Conservation (phyloP, 2,113 vertebrate genomes). For the Galbula dea region DNA sequence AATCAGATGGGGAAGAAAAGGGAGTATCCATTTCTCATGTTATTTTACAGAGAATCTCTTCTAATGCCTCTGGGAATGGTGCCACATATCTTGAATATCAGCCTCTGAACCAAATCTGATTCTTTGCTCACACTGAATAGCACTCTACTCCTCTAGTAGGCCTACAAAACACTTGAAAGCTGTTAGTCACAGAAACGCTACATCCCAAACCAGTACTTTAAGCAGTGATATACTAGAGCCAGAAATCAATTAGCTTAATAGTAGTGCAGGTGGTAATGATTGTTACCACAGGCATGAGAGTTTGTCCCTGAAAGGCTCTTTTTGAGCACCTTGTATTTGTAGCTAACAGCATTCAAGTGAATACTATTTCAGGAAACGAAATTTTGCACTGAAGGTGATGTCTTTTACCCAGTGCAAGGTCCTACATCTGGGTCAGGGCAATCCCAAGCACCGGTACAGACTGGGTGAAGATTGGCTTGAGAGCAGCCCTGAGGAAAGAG, state of each 20-base stretch:
- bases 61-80: not conserved
- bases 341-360: not conserved
- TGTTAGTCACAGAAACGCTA: not conserved
- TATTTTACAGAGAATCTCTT: not conserved
- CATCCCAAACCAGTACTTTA: not conserved
- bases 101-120: not conserved
- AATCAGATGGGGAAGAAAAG: not conserved
- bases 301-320: not conserved
- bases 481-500: too few species aligned
- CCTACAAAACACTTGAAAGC: not conserved
- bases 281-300: not conserved
- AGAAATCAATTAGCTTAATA: not conserved
- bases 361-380: not conserved
- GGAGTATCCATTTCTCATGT: not conserved
- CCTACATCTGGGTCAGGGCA: too few species aligned
- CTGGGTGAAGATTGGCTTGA: too few species aligned
- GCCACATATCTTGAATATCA: not conserved
- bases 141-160: not conserved
- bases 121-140: not conserved
- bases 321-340: not conserved
- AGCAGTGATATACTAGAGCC: not conserved
- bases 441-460: too few species aligned
- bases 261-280: not conserved
- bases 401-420: too few species aligned
- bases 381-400: not conserved